Base-by-base conservation (phyloP, 2,888 invertebrate species). In the Petrolisthes manimaculis region DNA sequence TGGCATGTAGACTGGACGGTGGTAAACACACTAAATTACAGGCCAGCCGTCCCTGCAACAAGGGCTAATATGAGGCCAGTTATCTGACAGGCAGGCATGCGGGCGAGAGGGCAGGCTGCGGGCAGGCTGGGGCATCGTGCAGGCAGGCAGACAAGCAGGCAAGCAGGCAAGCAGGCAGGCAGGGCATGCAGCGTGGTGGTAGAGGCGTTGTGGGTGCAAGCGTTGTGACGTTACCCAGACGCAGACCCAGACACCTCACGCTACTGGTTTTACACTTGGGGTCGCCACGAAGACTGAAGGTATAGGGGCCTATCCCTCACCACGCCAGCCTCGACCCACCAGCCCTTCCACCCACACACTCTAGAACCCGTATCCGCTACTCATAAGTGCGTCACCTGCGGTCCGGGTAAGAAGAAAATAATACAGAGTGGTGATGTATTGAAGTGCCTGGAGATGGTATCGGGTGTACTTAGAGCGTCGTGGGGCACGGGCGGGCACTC, bases 251-350 rank as follows among this genome's bases (percentile, higher is more conserved):
- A 84, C 88, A 84, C 88, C 88, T 88, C 82, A 80, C 81, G 88
- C 88, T 88, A 88, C 88, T 88, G 88, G 88, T 88, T 84, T 88
- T 88, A 88, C 88, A 88, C 88, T 88, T 84, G 77, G 56, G 81
- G 75, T 78, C 84, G 80, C 56, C 51, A 67, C 67, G 51, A 24
- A 54, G 53, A 18, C 9, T 53, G 24, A 24, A 54, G 77, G 55
- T n/a, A 12, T 54, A 81, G 67, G 24, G 88, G 81, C 88, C 51
- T 69, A 88, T 77, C 84, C 74, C 88, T 21, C 84, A 4, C 21
- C 74, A 18, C 12, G n/a, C 37, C 81, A 18, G n/a, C n/a, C 24
- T 18, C 12, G 14, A 37, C 67, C 81, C 24, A 5, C 21, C 82
- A 67, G 37, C 67, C 81, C 24, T 4, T 24, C 82, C 67, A 37